Conservation (phyloP, 2,113 vertebrate genomes). For the Emydura subglobosa region DNA sequence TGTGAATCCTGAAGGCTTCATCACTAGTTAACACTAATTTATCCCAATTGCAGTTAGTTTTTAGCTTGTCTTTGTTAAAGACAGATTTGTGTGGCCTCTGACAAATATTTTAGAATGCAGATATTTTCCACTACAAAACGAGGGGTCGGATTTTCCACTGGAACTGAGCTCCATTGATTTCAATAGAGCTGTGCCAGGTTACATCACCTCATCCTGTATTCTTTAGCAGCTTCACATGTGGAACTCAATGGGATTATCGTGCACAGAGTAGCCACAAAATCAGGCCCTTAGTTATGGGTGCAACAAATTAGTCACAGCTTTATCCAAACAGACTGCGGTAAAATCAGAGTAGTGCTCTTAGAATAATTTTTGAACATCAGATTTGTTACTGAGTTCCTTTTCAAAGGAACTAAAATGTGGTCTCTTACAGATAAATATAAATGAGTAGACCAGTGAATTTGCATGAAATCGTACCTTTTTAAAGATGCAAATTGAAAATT, state of each 20-base stretch:
- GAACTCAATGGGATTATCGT: slow-evolving; percentile 57
- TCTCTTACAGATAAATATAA: slow-evolving; percentile 74
- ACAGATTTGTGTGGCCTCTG: not conserved
- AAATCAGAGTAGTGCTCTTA: slow-evolving; percentile 21
- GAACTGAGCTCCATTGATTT: slow-evolving; percentile 31
- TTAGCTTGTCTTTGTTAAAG: not conserved
- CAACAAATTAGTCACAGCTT: slow-evolving; percentile 61
- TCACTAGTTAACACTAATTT: slow-evolving; percentile 38
- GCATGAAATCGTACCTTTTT: slow-evolving; percentile 74
- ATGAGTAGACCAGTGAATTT: slow-evolving; percentile 66
- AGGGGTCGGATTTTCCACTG: not conserved
- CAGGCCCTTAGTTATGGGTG: slow-evolving; percentile 31
- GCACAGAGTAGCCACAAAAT: slow-evolving; percentile 49
- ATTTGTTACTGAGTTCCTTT: slow-evolving; percentile 26
- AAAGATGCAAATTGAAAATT: slow-evolving; percentile 78
- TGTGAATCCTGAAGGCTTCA: slow-evolving; percentile 41
- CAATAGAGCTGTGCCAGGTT: not conserved
- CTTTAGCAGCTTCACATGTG: slow-evolving; percentile 16
- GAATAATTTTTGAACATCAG: slow-evolving; percentile 44
- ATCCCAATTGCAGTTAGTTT: slow-evolving; percentile 47
- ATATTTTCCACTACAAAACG: not conserved
- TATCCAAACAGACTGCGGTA: slow-evolving; percentile 36
- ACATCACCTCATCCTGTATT: slow-evolving; percentile 49
- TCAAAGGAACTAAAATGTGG: slow-evolving; percentile 66
- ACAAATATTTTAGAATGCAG: not conserved